These are phyloP conservation scores for Sinohyriopsis cumingii DNA, from an alignment of 2,888 invertebrate genomes.

Conservation along the genomic window DNA sequence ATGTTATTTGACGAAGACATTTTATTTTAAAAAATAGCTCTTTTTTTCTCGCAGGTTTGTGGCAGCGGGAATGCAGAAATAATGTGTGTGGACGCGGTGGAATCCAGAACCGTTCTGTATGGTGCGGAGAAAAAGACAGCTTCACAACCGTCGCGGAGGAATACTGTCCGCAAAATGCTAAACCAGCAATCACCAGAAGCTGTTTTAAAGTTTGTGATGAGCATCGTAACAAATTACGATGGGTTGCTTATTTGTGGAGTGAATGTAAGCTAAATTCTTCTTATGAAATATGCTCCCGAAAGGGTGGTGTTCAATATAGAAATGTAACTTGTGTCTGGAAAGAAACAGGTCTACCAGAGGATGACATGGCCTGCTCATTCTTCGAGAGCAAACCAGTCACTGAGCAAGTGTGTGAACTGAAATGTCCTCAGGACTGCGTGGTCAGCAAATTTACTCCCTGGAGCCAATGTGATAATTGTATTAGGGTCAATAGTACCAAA, in stretches of 20 bases:
- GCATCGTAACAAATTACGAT: slow-evolving; percentile 44
- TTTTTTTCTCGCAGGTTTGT: slow-evolving; percentile 40
- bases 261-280: slow-evolving; percentile 45
- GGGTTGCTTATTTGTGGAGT: slow-evolving; percentile 53
- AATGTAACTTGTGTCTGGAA: slow-evolving; percentile 53
- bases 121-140: slow-evolving; percentile 42
- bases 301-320: slow-evolving; percentile 49
- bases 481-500: slow-evolving; percentile 54
- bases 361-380: slow-evolving; percentile 48
- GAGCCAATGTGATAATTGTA: slow-evolving; percentile 75
- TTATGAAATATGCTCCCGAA: slow-evolving; percentile 41
- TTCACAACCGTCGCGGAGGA: slow-evolving; percentile 34
- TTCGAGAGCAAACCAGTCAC: slow-evolving; percentile 66
- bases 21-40: too few species aligned
- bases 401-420: slow-evolving; percentile 73
- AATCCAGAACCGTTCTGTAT: slow-evolving; percentile 44
- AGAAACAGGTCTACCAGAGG: slow-evolving; percentile 34
- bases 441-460: slow-evolving; percentile 79
- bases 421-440: slow-evolving; percentile 79
- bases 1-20: too few species aligned
- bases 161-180: slow-evolving; percentile 26
- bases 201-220: slow-evolving; percentile 53
- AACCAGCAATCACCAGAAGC: slow-evolving; percentile 37
- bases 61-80: slow-evolving; percentile 47
- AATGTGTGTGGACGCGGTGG: slow-evolving; percentile 51